Percentiles rank a stretch among this genome's conserved stretches.
These are phyloP conservation scores for Lanistes nyassanus DNA, from an alignment of 1,140 invertebrate genomes.

Conservation along the genomic window DNA sequence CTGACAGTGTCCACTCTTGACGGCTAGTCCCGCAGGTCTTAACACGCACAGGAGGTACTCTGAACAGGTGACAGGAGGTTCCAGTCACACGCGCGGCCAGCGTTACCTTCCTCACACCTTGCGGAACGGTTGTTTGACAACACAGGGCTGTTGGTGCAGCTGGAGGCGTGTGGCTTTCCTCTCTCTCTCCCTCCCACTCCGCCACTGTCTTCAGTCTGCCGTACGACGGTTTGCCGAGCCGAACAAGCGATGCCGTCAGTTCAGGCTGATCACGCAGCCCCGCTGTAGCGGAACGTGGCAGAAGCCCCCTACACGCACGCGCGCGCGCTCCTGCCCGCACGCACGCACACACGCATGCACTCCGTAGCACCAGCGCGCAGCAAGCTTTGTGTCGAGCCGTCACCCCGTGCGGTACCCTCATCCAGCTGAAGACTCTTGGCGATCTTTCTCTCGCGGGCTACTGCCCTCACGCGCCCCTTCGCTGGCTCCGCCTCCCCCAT, in stretches of 20 bases:
- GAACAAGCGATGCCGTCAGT: neutral
- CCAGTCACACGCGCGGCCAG: too few relatives aligned
- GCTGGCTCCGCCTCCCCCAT: neutral
- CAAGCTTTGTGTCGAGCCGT: neutral
- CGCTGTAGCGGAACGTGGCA: neutral
- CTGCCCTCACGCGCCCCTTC: too few relatives aligned
- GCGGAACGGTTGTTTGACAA: too few relatives aligned
- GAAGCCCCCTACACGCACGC: constrained; percentile 5
- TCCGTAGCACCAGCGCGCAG: neutral
- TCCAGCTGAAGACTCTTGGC: too few relatives aligned
- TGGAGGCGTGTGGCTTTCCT: neutral
- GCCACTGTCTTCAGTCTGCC: neutral
- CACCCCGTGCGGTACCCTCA: too few relatives aligned
- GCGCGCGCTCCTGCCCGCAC: neutral
- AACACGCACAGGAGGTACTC: too few relatives aligned
- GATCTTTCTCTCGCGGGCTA: too few relatives aligned
- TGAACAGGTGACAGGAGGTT: too few relatives aligned
- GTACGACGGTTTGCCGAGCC: neutral
- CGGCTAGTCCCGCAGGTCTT: too few relatives aligned
- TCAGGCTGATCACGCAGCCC: neutral
- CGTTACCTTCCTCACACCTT: too few relatives aligned
- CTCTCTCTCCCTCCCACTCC: neutral
- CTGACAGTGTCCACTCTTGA: too few relatives aligned
- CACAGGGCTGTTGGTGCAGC: too few relatives aligned
- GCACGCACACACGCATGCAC: neutral